Base-by-base conservation (phyloP, 2,113 vertebrate genomes). In the Trinectes maculatus region DNA sequence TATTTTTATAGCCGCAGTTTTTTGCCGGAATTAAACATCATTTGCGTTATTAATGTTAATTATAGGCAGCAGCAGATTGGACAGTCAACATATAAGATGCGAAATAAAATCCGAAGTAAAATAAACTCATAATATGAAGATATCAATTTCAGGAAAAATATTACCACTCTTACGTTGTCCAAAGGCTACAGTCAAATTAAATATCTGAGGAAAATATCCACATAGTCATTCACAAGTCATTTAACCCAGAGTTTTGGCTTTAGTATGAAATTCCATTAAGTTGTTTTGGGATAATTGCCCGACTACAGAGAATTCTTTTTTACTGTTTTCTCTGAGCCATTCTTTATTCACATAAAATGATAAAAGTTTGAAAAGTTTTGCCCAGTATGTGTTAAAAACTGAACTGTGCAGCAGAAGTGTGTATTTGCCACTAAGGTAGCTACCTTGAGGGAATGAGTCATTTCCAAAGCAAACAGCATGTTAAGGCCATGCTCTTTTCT, bases 381-480 rank as follows among this genome's bases (percentile, higher is more conserved):
- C 44, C 63, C 44, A 51, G 53, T 67, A 67, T 79, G 71, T 73
- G 79, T 80, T 75, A 39, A 77, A 69, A 68, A 55, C 39, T 11
- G 18, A 65, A 62, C 52, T 47, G 64, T 25, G 55, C 74, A 69
- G 88, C 57, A 76, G 61, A 84, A 89, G 66, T 75, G 56, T 79
- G 66, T 58, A 12, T 75, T 74, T 73, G 69, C 84, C 82, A 60
- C 65, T 80, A 77, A 75, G 80, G 76, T 80, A 79, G 74, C 59
- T 72, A 80, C 71, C 82, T 85, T 65, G 55, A 70, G 64, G 70
- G 73, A 74, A 72, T 79, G 74, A 79, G 78, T 80, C 56, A 82
- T 77, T 88, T 86, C 70, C 69, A 80, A 87, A 79, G 51, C 73
- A 85, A 89, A 87, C 74, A 88, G 65, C 75, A 71, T 58, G 78